Evolutionary conservation across 2,888 invertebrate species (phyloP), one percentile per base, ranked within the genome.

Genomic region (Dilophus febrilis): DNA sequence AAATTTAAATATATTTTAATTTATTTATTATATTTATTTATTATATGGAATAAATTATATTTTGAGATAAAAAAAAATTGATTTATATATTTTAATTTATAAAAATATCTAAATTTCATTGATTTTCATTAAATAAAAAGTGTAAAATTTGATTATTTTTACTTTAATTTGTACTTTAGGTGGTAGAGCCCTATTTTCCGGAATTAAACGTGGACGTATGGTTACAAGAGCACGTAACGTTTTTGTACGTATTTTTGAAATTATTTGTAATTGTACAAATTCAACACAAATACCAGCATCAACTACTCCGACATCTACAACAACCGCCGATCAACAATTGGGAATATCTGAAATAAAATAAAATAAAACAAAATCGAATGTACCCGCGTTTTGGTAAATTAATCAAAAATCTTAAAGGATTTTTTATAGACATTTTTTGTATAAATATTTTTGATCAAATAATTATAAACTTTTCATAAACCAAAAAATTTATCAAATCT

Each of bases 261-360:
- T 71, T 6, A 67, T 73, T 35, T 73, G 73, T 59, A 72, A 73
- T 59, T 73, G 73, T 51, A 73, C 73, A 43, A 72, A 72, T 50
- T 68, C 71, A 16, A 70, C 64, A 4, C 59, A 72, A 6, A 64
- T 67, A 12, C 70, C 72, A 32, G 71, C 72, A 3, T 53, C 55
- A 30, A 56, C 58, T 12, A 53, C 59, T 42, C 54, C 59, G 37
- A 55, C 54, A 40, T 57, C 56, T 45, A 49, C 54, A 28, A 46
- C 52, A 16, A 50, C 56, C 12, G 40, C 34, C n/a, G n/a, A n/a
- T n/a, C n/a, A n/a, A 43, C 10, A 5, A 27, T 7, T 7, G 10
- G 5, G 10, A 10, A 27, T 27, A 7, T 27, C 10, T 27, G 10
- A 7, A 27, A 27, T 5, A 27, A 10, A 27, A 27, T 27, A 7